These are phyloP conservation scores for Stegostoma tigrinum DNA, from an alignment of 2,113 vertebrate species.

Conservation along the genomic window DNA sequence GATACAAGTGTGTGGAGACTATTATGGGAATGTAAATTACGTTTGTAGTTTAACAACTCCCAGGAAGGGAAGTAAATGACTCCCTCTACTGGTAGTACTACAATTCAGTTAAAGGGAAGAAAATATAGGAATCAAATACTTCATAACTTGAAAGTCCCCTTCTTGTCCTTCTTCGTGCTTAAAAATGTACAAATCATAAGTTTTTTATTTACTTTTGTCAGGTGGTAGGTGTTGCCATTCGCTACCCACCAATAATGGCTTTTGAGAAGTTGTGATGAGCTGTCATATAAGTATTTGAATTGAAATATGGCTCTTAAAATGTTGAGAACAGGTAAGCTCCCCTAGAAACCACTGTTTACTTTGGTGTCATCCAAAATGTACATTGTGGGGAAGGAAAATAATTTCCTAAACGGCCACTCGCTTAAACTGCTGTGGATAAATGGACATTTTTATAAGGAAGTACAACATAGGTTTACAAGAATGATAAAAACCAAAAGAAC, in stretches of 20 bases:
- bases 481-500: too few species aligned
- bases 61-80: background rate
- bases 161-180: background rate
- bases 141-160: background rate
- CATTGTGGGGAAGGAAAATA: background rate
- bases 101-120: background rate
- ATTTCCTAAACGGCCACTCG: background rate
- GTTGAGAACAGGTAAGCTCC: background rate
- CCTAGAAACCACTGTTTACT: background rate
- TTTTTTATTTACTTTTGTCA: too few species aligned
- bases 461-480: too few species aligned
- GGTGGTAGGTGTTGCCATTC: too few species aligned
- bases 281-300: background rate
- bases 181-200: background rate
- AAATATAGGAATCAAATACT: background rate
- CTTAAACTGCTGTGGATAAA: background rate
- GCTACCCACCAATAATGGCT: too few species aligned
- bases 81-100: background rate
- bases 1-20: background rate
- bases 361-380: background rate
- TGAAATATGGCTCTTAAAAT: background rate
- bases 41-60: background rate
- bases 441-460: background rate
- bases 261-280: too few species aligned
- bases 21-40: background rate